Evolutionary conservation across 2,888 invertebrate genomes (phyloP), one percentile per base, ranked within the genome.

Genomic region (Choreutis nemorana): DNA sequence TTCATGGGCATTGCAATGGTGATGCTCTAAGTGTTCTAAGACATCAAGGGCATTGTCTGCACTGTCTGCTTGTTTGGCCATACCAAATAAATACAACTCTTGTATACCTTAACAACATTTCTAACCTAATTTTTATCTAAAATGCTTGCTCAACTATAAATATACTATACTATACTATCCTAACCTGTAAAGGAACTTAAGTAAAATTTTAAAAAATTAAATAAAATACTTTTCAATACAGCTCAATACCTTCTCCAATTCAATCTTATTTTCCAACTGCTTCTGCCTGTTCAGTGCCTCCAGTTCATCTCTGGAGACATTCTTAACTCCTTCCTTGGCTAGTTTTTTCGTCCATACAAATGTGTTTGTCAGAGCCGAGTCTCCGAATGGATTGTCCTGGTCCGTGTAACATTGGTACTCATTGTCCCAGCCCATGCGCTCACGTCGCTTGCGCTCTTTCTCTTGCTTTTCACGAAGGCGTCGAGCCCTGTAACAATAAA

Each of bases 271-370:
- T 60, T 96, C 95, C 49, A 94, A 84, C 65, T 95, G 93, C 50
- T 96, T 96, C 43, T 87, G 85, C 23, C 93, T 81, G 48, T 92
- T 94, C 29, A 89, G 72, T 10, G 85, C 83, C 47, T 96, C 94
- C 0, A 97, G 73, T 43, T 94, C 90, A 44, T 92, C 90, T 9
- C 84, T 79, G 10, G 86, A 86, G 0, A 90, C 86, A 33, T 87
- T 86, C 27, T 87, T 84, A 1, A 94, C 77, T 0, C 98, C 99
- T 54, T 97, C 95, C 49, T 94, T 93, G 33, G 96, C 90, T 26
- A 97, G 78, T 62, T 99, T 99, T 67, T 98, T 98, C 12, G 83
- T 83, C 99, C 99, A 99, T 0, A 97, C 92, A 68, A 99, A 99
- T 0, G 95, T 92, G 16, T 97, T 90, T 3, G 97, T 84, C 21